Percentiles rank a stretch among this genome's conserved stretches.
Conservation (phyloP, 2,888 invertebrate genomes). For the Ichneumoninae sp. region DNA sequence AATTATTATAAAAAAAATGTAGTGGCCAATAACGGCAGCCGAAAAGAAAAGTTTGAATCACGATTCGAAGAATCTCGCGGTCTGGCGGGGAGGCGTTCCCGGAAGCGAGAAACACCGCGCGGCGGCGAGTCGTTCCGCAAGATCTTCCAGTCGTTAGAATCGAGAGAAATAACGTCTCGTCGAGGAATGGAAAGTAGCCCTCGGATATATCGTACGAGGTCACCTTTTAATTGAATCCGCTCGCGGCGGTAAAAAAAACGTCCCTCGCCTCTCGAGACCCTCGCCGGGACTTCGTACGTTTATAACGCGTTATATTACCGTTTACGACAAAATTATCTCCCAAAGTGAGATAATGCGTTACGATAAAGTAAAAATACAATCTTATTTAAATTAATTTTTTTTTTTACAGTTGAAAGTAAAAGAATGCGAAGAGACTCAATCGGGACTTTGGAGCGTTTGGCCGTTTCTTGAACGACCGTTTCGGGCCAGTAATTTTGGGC, state of each 20-base stretch:
- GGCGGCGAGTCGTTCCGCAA: conserved; percentile 35
- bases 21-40: not conserved
- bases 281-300: not conserved
- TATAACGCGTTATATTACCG: not conserved
- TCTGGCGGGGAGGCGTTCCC: conserved; percentile 41
- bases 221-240: conserved; percentile 62
- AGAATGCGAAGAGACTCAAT: not conserved
- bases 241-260: conserved; percentile 26
- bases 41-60: conserved; percentile 1
- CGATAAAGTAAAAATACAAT: not conserved
- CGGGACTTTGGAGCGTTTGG: not conserved
- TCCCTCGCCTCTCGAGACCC: conserved; percentile 20
- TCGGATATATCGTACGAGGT: conserved; percentile 61
- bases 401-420: not conserved
- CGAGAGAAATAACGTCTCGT: conserved; percentile 48
- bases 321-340: not conserved
- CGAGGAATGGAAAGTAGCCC: conserved; percentile 59
- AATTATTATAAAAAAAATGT: not conserved
- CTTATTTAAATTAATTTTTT: not conserved
- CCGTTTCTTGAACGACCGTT: not conserved
- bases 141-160: conserved; percentile 54
- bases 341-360: not conserved
- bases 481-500: not conserved
- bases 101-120: conserved; percentile 48
- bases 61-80: not conserved